Conservation (phyloP, 2,113 vertebrate genomes). For the Microtus ochrogaster region DNA sequence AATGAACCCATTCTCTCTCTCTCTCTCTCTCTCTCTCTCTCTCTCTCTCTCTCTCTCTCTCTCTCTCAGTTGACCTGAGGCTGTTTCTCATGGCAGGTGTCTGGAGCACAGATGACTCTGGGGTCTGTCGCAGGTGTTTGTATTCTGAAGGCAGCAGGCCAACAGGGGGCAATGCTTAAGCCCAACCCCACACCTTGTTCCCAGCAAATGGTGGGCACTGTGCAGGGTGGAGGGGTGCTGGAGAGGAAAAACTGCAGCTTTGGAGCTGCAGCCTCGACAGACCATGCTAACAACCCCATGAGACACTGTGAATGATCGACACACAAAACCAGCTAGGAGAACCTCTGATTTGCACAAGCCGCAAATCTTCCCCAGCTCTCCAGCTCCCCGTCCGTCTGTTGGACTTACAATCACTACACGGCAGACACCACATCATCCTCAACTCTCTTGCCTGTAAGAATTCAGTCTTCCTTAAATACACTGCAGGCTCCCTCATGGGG, state of each 20-base stretch:
- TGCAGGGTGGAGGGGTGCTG: neutral
- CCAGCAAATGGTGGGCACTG: neutral
- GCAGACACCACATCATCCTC: neutral
- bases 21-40: too few species aligned
- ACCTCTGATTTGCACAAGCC: neutral
- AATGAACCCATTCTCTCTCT: neutral
- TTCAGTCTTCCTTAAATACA: neutral
- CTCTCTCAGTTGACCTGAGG: too few species aligned
- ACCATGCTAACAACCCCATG: rapidly evolving
- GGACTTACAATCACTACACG: rapidly evolving
- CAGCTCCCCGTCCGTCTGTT: neutral
- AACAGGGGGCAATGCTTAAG: neutral
- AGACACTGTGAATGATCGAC: neutral
- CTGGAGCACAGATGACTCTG: neutral
- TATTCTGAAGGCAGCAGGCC: neutral
- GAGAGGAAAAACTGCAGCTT: neutral
- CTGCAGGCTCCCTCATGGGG: neutral
- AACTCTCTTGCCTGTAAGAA: neutral
- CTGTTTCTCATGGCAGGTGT: neutral
- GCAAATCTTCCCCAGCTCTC: neutral
- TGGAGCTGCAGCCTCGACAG: neutral
- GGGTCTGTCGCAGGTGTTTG: neutral
- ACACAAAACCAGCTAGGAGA: neutral
- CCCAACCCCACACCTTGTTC: neutral
- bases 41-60: too few species aligned